Base-by-base conservation (phyloP, 2,113 vertebrate genomes). In the Lota lota region DNA sequence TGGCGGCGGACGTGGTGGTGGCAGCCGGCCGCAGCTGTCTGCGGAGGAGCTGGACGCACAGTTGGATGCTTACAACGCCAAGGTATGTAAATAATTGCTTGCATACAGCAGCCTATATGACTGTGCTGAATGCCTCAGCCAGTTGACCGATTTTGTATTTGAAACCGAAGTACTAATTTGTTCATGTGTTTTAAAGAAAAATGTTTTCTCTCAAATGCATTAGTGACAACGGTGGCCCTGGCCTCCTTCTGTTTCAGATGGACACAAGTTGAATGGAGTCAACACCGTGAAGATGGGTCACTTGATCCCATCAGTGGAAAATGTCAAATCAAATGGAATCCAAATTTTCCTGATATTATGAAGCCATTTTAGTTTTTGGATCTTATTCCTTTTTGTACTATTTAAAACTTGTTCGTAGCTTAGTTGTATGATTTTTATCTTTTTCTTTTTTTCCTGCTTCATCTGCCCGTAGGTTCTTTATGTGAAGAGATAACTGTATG, bases 41-140 rank as follows among this genome's bases (percentile, higher is more conserved):
- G 97, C 97, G 51, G 96, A 99, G 77, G 97, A 99, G 75, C 73
- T 99, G 77, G 97, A 99, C n/a, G 97, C 97, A 80, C 97, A 99
- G 89, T 88, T 99, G 91, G 97, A 99, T 69, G 97, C 95, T 63
- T 99, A 99, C 67, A 99, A 99, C 68, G 95, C 97, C 4, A 93
- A 95, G 85, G 97, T 99, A 63, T 80, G 88, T 0, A 47, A 5
- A 40, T 22, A 8, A 10, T 47, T 33, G 28, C 4, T 1, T 33
- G 28, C 28, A 33, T 33, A 33, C 28, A 33, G 2, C 4, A 33
- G 28, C 7, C 28, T 4, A 5, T 33, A 33, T 33, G 28, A 33
- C 28, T 33, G 24, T 14, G 40, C 40, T 47, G 40, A 47, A 47
- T 47, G 40, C 10, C 12, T 47, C 12, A 47, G 10, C 2, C 40